A percentile compares a stretch with the other conserved stretches of the same genome.
phyloP scores from a whole-genome alignment of 2,888 invertebrate species.

The Stenodera caucasica region DNA sequence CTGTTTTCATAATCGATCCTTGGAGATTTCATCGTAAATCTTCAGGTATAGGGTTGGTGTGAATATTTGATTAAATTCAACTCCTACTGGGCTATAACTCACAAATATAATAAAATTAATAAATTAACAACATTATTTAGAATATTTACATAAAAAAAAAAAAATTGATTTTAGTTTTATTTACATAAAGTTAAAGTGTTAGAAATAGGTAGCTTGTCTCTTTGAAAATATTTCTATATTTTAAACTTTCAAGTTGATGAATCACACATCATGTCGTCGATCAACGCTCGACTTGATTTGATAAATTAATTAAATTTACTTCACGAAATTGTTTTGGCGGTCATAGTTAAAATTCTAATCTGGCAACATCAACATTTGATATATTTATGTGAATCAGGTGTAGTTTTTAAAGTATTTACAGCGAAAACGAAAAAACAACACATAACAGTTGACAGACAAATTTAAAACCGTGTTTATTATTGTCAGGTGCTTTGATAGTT shows the following conservation, averaged over 20 bases:
- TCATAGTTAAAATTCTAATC: constrained; percentile 9
- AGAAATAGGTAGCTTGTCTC: no score
- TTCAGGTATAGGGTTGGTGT: background rate
- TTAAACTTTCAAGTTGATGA: background rate
- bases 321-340: background rate
- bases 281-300: constrained; percentile 4
- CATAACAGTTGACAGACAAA: constrained; percentile 21
- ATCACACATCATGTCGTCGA: background rate
- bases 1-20: no score
- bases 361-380: constrained; percentile 9
- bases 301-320: constrained; percentile 12
- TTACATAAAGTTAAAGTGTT: no score
- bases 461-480: constrained; percentile 29
- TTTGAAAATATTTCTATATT: background rate
- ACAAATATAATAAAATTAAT: background rate
- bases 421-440: constrained; percentile 1
- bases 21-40: no score
- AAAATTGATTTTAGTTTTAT: no score
- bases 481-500: constrained; percentile 29
- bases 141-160: no score
- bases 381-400: constrained; percentile 29
- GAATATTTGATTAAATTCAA: background rate
- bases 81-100: background rate
- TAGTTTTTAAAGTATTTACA: background rate
- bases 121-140: no score